phyloP scores from a whole-genome alignment of 2,797 vertebrate species.

The Microctenopoma lineatum region DNA sequence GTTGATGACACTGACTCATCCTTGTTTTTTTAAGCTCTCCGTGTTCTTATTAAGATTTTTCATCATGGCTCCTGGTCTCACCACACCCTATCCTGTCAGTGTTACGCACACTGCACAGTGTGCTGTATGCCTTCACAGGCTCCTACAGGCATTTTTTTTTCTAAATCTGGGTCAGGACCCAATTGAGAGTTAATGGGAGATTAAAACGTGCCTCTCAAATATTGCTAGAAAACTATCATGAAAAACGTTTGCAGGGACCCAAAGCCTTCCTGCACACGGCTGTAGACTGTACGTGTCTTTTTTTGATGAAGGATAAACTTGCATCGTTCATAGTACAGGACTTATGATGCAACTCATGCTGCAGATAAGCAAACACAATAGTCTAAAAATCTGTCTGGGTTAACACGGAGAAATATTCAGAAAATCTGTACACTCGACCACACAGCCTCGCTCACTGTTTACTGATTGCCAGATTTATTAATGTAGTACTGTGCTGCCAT shows the following conservation, averaged over 20 bases:
- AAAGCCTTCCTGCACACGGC: conserved; percentile 26
- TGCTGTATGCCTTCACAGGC: conserved; percentile 45
- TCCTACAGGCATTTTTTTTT: conserved; percentile 47
- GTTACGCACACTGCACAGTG: conserved; percentile 16
- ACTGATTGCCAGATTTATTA: conserved; percentile 7
- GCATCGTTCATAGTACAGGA: conserved; percentile 57
- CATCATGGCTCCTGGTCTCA: conserved; percentile 50
- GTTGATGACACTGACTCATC: conserved; percentile 71
- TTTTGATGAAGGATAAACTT: conserved; percentile 50
- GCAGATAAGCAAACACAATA: conserved; percentile 68
- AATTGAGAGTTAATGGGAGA: conserved; percentile 57
- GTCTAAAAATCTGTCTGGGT: conserved; percentile 47
- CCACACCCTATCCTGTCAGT: conserved; percentile 50
- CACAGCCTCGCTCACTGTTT: conserved; percentile 2
- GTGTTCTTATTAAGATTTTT: conserved; percentile 47
- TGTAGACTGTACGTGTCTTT: conserved; percentile 30
- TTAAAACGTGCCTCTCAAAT: conserved; percentile 50
- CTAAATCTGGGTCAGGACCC: conserved; percentile 66
- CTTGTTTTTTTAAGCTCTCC: conserved; percentile 32
- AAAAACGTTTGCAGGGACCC: conserved; percentile 27
- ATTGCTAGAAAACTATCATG: conserved; percentile 48
- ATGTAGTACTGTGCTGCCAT: conserved; percentile 5
- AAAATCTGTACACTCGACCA: conserved; percentile 37
- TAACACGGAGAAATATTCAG: conserved; percentile 28
- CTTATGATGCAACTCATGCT: conserved; percentile 64